A percentile compares a stretch with the other conserved stretches of the same genome.
These are phyloP conservation scores for Psittacula echo DNA, from an alignment of 2,797 vertebrate species.

Conservation along the genomic window DNA sequence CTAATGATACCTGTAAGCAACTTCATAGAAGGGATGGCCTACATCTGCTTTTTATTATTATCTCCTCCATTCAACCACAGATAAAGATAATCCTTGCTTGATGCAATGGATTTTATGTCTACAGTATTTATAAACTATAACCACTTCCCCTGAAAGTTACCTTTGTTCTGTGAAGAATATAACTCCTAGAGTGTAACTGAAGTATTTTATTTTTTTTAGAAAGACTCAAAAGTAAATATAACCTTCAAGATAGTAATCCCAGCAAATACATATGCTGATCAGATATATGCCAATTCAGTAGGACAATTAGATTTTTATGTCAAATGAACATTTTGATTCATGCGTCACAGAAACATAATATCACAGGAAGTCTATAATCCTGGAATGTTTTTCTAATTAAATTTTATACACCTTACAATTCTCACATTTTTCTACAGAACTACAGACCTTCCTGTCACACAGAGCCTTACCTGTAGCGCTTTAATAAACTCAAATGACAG, in stretches of 20 bases:
- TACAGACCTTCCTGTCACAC: neutral
- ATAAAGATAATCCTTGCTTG: neutral
- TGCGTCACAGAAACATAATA: neutral
- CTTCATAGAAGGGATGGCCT: neutral
- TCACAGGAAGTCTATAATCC: neutral
- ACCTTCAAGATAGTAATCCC: neutral
- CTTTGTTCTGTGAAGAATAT: neutral
- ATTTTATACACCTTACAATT: conserved; percentile 12
- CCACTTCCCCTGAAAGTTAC: neutral
- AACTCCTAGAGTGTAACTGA: neutral
- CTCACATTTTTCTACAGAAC: neutral
- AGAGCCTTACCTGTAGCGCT: neutral
- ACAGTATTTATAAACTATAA: neutral
- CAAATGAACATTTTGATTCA: conserved; percentile 19
- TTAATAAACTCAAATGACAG: conserved; percentile 37
- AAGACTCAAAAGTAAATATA: neutral
- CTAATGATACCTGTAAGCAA: neutral
- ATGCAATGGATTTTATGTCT: neutral
- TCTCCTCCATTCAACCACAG: neutral
- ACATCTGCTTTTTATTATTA: neutral
- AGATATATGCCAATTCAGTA: neutral
- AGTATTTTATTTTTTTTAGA: neutral
- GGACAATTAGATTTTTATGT: neutral
- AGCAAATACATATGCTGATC: neutral
- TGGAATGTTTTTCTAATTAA: neutral